Evolutionary conservation across 2,113 vertebrate genomes (phyloP).

Genomic region (Chionis minor): DNA sequence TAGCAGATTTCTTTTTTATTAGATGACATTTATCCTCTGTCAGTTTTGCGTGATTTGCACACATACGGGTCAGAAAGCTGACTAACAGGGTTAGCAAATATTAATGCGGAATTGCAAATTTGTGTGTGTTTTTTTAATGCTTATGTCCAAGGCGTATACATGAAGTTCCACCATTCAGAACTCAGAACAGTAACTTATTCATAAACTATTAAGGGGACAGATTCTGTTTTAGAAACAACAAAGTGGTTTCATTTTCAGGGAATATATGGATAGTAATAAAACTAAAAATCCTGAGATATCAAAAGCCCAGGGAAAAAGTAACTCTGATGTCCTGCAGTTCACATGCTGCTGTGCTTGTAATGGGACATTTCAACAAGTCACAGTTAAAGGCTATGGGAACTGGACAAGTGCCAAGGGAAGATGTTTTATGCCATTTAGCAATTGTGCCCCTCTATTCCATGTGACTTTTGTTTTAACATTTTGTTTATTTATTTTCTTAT

Average conservation of each 20-base stretch:
- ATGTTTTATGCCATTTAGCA: constrained; percentile 52
- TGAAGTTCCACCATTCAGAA: constrained; percentile 8
- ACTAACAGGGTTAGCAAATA: not conserved
- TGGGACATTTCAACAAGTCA: constrained; percentile 55
- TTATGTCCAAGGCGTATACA: not conserved
- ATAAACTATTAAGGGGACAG: not conserved
- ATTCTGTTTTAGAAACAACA: constrained; percentile 15
- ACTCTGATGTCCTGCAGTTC: constrained; percentile 42
- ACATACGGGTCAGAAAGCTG: not conserved
- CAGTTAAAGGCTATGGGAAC: constrained; percentile 48
- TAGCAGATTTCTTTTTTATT: not conserved
- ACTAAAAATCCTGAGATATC: constrained; percentile 38
- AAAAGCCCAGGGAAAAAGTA: constrained; percentile 25
- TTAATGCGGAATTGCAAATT: not conserved
- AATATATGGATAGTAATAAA: constrained; percentile 47
- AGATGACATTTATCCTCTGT: not conserved
- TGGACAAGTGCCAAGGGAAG: constrained; percentile 59
- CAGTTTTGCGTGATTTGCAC: not conserved
- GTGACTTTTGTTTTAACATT: constrained; percentile 38
- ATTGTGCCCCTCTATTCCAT: constrained; percentile 32
- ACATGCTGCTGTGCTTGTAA: constrained; percentile 31
- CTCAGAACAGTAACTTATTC: constrained; percentile 36
- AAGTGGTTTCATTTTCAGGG: constrained; percentile 44
- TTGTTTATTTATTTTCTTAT: constrained; percentile 61
- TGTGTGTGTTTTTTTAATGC: not conserved